Conservation (phyloP, 2,113 vertebrate genomes). For the Eubucco bourcierii region DNA sequence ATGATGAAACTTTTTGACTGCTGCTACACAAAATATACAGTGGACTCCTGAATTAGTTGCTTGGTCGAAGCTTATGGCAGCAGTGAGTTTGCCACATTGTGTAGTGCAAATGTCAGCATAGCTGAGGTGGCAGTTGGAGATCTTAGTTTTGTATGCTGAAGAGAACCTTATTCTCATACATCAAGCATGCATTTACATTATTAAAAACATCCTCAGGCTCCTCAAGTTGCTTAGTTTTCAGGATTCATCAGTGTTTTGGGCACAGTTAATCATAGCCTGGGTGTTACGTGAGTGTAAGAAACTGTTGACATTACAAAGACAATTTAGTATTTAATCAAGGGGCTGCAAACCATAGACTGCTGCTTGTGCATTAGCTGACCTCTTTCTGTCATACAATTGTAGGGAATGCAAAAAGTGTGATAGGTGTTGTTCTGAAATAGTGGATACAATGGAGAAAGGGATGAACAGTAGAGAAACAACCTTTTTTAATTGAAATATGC, state of each 20-base stretch:
- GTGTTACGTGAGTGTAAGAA: background rate
- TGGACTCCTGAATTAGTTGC: too few species aligned
- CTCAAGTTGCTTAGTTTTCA: background rate
- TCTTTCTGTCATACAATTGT: background rate
- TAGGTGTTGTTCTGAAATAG: background rate
- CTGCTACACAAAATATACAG: too few species aligned
- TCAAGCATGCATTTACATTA: background rate
- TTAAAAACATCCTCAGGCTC: background rate
- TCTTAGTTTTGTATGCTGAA: background rate
- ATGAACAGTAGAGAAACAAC: background rate
- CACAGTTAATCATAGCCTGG: background rate
- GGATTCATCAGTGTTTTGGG: background rate
- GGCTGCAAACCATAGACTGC: background rate
- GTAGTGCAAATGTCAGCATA: background rate
- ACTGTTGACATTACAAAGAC: background rate
- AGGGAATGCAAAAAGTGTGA: background rate
- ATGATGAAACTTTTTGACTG: too few species aligned
- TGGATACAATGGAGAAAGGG: rapidly evolving
- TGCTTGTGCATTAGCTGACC: background rate
- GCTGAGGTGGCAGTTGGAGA: background rate
- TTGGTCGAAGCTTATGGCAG: too few species aligned
- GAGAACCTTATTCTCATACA: background rate
- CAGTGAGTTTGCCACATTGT: background rate
- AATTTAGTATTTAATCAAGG: background rate
- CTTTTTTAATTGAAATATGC: background rate